A percentile compares a stretch with the other conserved stretches of the same genome.
Evolutionary conservation across 1,140 invertebrate species (phyloP).

Genomic region (Homalodisca vitripennis): DNA sequence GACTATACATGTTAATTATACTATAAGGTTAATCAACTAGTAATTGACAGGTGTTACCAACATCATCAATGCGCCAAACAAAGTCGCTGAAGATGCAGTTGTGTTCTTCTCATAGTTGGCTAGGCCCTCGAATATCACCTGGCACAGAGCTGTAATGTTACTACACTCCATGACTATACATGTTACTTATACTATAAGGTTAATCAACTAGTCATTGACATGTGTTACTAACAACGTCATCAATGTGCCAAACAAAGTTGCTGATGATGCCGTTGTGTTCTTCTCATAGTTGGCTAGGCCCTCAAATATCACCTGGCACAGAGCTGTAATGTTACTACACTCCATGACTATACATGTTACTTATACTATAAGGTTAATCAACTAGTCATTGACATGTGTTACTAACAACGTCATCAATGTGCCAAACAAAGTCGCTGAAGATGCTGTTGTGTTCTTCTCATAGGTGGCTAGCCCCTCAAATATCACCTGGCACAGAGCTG

Average conservation of each 20-base stretch:
- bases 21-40: no score
- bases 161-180: no score
- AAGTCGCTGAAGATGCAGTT: slow-evolving; percentile 67
- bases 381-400: no score
- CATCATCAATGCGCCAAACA: slow-evolving; percentile 94
- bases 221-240: slow-evolving; percentile 98
- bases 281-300: slow-evolving; percentile 89
- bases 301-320: slow-evolving; percentile 79
- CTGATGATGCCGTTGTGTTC: slow-evolving; percentile 68
- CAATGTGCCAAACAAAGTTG: slow-evolving; percentile 82
- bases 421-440: slow-evolving; percentile 78
- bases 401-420: slow-evolving; percentile 96
- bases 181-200: no score
- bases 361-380: no score
- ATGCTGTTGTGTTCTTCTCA: slow-evolving; percentile 79
- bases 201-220: no score
- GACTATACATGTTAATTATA: no score
- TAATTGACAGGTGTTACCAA: no score
- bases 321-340: no score
- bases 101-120: slow-evolving; percentile 85
- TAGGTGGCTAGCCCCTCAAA: slow-evolving; percentile 84
- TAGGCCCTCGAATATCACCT: slow-evolving; percentile 83
- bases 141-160: no score
- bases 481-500: no score
- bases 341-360: no score